These are phyloP conservation scores for Cryptoblepharus egeriae DNA, from an alignment of 2,797 vertebrate genomes.

Conservation along the genomic window DNA sequence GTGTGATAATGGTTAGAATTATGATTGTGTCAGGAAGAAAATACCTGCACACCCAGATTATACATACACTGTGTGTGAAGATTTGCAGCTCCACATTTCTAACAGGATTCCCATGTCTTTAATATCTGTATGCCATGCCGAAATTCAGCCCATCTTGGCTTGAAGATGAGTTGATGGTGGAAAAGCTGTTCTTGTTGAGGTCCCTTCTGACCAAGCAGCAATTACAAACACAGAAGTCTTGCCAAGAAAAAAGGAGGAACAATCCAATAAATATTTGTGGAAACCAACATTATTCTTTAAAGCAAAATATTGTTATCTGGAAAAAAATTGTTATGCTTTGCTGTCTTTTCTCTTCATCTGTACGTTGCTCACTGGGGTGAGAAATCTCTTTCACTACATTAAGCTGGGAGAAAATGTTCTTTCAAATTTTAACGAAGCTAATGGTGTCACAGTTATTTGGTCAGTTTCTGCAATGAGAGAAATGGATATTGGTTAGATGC, in stretches of 20 bases:
- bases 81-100: not conserved
- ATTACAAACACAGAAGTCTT: not conserved
- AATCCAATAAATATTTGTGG: not conserved
- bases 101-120: not conserved
- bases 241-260: not conserved
- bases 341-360: not conserved
- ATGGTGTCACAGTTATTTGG: conserved; percentile 9
- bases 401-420: conserved; percentile 8
- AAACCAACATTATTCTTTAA: not conserved
- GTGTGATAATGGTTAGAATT: not conserved
- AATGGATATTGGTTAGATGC: conserved; percentile 27
- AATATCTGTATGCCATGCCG: not conserved
- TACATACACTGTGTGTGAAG: not conserved
- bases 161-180: not conserved
- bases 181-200: not conserved
- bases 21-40: not conserved
- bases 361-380: conserved; percentile 10
- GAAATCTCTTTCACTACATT: not conserved
- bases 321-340: conserved; percentile 21
- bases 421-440: conserved; percentile 14
- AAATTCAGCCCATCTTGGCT: not conserved
- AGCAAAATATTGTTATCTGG: not conserved
- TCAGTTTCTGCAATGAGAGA: conserved; percentile 31
- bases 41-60: not conserved
- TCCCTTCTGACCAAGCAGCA: not conserved